Evolutionary conservation across 2,888 invertebrate genomes (phyloP).

Genomic region (Nesidiocoris tenuis): DNA sequence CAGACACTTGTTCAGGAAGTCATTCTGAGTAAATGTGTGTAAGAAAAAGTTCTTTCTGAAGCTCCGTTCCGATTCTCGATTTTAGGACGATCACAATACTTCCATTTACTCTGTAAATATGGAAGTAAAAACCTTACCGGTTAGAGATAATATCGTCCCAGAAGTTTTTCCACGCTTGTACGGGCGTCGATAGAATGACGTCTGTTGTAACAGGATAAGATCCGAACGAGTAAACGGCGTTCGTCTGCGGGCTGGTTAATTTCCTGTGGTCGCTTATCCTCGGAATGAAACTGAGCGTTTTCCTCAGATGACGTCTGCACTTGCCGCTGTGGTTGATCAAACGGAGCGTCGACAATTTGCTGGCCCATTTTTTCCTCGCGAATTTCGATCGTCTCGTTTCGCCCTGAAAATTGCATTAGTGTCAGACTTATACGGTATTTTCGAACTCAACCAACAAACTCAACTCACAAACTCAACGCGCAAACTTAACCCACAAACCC

Average conservation of each 20-base stretch:
- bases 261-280: background rate
- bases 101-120: background rate
- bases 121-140: conserved; percentile 4
- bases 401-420: conserved; percentile 9
- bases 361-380: conserved; percentile 11
- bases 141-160: conserved; percentile 22
- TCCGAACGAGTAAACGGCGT: conserved; percentile 16
- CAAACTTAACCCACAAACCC: no score
- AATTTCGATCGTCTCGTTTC: conserved; percentile 13
- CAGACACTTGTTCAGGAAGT: background rate
- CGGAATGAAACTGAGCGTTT: conserved; percentile 23
- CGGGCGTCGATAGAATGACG: conserved; percentile 10
- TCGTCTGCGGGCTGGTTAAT: background rate
- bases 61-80: background rate
- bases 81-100: background rate
- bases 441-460: no score
- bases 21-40: background rate
- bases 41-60: background rate
- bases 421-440: no score
- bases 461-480: no score
- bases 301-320: conserved; percentile 26
- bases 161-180: conserved; percentile 28
- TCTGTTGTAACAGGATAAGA: conserved; percentile 31
- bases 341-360: conserved; percentile 2
- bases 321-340: conserved; percentile 10